These are phyloP conservation scores for Muntiacus muntjak DNA, from an alignment of 2,113 vertebrate species.

Conservation along the genomic window DNA sequence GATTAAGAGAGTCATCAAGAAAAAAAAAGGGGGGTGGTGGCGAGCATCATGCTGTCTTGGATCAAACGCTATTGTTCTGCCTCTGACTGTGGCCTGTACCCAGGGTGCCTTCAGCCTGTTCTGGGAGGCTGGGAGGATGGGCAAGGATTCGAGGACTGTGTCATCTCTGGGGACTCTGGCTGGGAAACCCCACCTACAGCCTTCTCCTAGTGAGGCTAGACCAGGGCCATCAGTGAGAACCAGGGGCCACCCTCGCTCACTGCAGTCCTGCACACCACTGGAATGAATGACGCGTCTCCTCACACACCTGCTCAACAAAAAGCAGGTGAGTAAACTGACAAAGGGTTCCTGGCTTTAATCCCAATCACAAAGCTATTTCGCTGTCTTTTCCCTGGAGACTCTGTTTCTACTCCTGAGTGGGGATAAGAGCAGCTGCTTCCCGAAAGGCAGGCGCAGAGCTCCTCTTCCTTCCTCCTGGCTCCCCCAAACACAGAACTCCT, in stretches of 20 bases:
- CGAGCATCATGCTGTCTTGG: background rate
- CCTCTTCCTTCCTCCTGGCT: no score
- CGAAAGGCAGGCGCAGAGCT: background rate
- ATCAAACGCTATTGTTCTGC: background rate
- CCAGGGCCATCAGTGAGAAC: background rate
- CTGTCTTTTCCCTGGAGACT: background rate
- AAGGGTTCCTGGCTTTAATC: background rate
- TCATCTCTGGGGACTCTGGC: background rate
- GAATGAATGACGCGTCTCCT: background rate
- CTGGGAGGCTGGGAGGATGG: background rate
- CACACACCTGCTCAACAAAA: background rate
- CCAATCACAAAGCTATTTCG: background rate
- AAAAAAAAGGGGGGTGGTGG: background rate
- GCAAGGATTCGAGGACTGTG: background rate
- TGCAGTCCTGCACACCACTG: background rate
- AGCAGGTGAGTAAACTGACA: background rate
- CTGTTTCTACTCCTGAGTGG: background rate
- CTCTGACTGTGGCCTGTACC: background rate
- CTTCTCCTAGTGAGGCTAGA: background rate
- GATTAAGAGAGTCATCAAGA: background rate
- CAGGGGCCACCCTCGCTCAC: no score
- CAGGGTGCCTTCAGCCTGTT: background rate
- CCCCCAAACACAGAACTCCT: no score
- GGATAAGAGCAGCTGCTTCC: background rate
- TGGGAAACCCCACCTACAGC: background rate